phyloP scores from a whole-genome alignment of 2,113 vertebrate species.

The Pogona vitticeps region DNA sequence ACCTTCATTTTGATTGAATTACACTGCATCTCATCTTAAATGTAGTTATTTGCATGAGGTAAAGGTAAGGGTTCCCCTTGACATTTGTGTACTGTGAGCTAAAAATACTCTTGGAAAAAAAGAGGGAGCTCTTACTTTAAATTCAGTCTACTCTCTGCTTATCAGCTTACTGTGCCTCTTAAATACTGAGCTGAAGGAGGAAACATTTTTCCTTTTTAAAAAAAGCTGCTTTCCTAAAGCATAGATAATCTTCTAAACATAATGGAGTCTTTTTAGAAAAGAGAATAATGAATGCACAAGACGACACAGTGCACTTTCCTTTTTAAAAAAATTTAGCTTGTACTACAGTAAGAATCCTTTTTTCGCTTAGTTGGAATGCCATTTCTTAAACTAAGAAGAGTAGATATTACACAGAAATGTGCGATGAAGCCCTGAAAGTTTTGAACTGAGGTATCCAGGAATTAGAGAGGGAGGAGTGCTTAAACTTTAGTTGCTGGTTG shows the following conservation, averaged over 20 bases:
- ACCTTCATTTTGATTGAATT: background rate
- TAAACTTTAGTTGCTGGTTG: background rate
- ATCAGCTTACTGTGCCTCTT: conserved; percentile 55
- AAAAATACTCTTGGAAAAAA: conserved; percentile 29
- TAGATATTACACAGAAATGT: background rate
- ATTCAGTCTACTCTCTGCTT: conserved; percentile 43
- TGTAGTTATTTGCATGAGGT: conserved; percentile 5
- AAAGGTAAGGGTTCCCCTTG: no score
- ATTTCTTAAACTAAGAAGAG: conserved; percentile 8
- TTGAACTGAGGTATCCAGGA: background rate
- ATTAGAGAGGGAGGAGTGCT: background rate
- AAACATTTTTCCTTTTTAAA: conserved; percentile 22
- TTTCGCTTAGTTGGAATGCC: background rate
- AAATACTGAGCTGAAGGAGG: conserved; percentile 39
- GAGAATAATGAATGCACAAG: conserved; percentile 52
- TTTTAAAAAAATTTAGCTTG: background rate
- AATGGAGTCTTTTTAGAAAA: conserved; percentile 44
- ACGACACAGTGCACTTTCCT: background rate
- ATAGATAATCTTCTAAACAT: conserved; percentile 70
- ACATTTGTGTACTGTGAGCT: conserved; percentile 18
- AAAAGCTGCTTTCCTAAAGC: conserved; percentile 68
- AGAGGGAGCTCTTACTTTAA: conserved; percentile 22
- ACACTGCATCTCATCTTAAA: conserved; percentile 1
- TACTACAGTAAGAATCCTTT: background rate
- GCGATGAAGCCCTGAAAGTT: background rate